Percentiles rank a stretch among this genome's conserved stretches.
Conservation (phyloP, 2,888 invertebrate genomes). For the Drosophila fungiperda region DNA sequence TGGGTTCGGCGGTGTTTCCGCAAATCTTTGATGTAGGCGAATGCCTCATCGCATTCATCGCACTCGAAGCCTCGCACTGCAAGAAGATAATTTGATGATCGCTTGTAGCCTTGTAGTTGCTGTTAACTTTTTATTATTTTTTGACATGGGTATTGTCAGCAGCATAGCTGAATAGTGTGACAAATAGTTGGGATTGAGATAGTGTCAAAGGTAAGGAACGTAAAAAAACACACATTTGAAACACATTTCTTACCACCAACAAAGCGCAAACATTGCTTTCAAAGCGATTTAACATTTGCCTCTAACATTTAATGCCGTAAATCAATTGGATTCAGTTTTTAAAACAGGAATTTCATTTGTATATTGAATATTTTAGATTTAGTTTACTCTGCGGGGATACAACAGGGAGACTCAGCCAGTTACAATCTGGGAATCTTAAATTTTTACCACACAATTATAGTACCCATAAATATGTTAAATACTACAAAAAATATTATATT, state of each 20-base stretch:
- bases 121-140: background rate
- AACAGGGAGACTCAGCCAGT: background rate
- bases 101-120: slow-evolving; percentile 42
- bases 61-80: slow-evolving; percentile 75
- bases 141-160: slow-evolving; percentile 13
- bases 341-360: background rate
- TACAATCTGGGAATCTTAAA: background rate
- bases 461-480: background rate
- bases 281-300: slow-evolving; percentile 2
- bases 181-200: slow-evolving; percentile 13
- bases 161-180: slow-evolving; percentile 3
- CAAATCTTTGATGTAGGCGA: slow-evolving; percentile 70
- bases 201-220: background rate
- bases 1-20: slow-evolving; percentile 78
- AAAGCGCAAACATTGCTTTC: background rate
- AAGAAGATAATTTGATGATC: slow-evolving; percentile 56
- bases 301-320: background rate
- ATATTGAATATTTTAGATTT: background rate
- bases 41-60: slow-evolving; percentile 69
- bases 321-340: background rate
- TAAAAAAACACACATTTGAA: background rate
- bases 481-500: background rate
- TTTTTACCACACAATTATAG: background rate
- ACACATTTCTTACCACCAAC: slow-evolving; percentile 6
- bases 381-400: background rate